Conservation (phyloP, 2,113 vertebrate species). For the Ciconia boyciana region DNA sequence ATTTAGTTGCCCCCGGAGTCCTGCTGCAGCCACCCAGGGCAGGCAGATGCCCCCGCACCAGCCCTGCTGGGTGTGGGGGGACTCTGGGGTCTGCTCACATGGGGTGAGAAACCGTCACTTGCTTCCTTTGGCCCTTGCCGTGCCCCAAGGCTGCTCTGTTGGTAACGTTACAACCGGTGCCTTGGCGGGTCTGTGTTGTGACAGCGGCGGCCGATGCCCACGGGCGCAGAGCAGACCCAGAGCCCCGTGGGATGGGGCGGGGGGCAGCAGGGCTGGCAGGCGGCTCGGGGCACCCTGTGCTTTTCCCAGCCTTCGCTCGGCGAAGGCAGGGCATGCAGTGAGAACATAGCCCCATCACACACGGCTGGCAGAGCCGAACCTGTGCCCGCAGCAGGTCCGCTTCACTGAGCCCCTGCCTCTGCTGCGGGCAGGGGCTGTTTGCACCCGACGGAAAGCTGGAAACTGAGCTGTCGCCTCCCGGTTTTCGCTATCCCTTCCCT, state of each 20-base stretch:
- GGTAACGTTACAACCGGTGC: not conserved
- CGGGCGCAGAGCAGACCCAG: not conserved
- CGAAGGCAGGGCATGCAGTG: not conserved
- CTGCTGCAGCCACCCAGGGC: not conserved
- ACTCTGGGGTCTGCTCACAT: rapidly evolving
- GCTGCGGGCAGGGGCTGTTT: rapidly evolving
- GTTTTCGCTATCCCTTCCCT: not conserved
- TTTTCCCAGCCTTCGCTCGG: not conserved
- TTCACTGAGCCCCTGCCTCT: not conserved
- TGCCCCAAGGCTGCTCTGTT: not conserved
- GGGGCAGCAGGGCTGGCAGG: not conserved
- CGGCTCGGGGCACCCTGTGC: rapidly evolving
- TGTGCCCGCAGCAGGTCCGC: not conserved
- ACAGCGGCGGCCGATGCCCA: too few relatives aligned
- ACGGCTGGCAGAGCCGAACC: not conserved
- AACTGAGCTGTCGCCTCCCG: not conserved
- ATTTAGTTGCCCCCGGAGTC: not conserved
- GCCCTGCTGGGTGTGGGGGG: not conserved
- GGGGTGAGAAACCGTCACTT: not conserved
- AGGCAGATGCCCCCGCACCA: not conserved
- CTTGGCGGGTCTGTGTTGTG: not conserved
- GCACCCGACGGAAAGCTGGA: not conserved
- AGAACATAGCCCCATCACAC: rapidly evolving
- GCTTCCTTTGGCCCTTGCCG: not conserved
- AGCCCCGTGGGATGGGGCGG: not conserved